phyloP scores from a whole-genome alignment of 2,113 vertebrate species.

The Halichoerus grypus region DNA sequence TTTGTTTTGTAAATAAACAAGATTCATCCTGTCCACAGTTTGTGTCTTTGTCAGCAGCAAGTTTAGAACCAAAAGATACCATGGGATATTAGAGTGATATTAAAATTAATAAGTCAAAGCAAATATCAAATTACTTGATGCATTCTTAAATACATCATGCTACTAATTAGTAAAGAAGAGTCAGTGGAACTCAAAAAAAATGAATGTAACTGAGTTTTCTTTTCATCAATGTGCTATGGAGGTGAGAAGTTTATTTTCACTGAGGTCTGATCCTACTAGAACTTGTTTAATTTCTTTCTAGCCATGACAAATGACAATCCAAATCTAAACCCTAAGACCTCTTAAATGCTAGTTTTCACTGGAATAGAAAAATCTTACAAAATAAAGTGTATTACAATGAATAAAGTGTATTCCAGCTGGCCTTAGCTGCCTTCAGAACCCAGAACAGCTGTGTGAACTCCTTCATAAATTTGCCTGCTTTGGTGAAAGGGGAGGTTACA shows the following conservation, averaged over 20 bases:
- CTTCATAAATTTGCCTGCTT: neutral
- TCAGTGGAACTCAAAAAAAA: conserved; percentile 11
- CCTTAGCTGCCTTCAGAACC: neutral
- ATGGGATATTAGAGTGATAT: neutral
- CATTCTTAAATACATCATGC: neutral
- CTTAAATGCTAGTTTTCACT: conserved; percentile 22
- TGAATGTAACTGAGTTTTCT: neutral
- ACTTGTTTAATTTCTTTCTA: conserved; percentile 39
- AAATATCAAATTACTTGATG: neutral
- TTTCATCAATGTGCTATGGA: neutral
- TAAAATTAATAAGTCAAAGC: conserved; percentile 44
- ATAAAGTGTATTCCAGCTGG: conserved; percentile 12
- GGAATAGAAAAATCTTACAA: conserved; percentile 46
- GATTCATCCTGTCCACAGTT: neutral
- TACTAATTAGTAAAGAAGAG: neutral
- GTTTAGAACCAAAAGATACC: conserved; percentile 3
- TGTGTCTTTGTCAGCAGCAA: neutral
- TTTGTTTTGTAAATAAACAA: conserved; percentile 28
- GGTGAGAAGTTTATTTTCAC: conserved; percentile 4
- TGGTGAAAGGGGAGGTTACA: neutral
- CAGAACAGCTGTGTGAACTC: conserved; percentile 46
- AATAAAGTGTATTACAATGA: conserved; percentile 3
- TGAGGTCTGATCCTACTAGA: neutral
- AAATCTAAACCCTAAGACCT: conserved; percentile 9
- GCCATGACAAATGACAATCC: neutral